A percentile compares a stretch with the other conserved stretches of the same genome.
Conservation (phyloP, 2,113 vertebrate genomes). For the Scalopus aquaticus region DNA sequence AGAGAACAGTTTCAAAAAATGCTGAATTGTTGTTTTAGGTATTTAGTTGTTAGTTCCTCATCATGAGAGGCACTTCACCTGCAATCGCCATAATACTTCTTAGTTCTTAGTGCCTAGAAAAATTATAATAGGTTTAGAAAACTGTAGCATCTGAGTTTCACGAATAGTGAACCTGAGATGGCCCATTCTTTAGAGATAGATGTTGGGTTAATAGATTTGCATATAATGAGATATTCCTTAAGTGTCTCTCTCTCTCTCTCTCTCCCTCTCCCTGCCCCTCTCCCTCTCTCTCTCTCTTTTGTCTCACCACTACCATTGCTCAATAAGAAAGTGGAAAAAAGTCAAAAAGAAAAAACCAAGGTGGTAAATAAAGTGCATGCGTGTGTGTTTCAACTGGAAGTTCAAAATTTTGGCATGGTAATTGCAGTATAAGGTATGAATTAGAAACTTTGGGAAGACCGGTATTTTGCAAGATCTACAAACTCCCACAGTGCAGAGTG, state of each 20-base stretch:
- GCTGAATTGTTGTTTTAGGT: neutral
- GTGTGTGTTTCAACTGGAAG: neutral
- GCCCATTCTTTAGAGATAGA: neutral
- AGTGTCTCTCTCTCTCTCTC: too few species aligned
- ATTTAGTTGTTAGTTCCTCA: neutral
- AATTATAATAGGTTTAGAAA: neutral
- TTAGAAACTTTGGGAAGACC: neutral
- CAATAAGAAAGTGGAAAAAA: too few species aligned
- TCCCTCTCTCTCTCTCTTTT: neutral
- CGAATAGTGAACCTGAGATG: neutral
- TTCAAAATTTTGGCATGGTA: neutral
- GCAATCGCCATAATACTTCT: neutral
- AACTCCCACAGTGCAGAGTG: neutral
- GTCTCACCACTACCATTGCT: neutral
- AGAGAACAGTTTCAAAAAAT: neutral
- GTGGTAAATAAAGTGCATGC: neutral
- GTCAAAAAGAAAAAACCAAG: neutral
- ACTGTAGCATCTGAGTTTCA: neutral
- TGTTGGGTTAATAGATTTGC: neutral
- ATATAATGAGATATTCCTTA: neutral
- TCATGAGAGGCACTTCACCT: neutral
- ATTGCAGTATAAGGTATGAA: neutral
- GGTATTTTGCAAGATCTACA: neutral
- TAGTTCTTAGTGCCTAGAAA: neutral
- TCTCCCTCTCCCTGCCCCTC: too few species aligned